Percentiles rank a stretch among this genome's conserved stretches.
phyloP scores from a whole-genome alignment of 2,888 invertebrate species.

The Mactromeris polynyma region DNA sequence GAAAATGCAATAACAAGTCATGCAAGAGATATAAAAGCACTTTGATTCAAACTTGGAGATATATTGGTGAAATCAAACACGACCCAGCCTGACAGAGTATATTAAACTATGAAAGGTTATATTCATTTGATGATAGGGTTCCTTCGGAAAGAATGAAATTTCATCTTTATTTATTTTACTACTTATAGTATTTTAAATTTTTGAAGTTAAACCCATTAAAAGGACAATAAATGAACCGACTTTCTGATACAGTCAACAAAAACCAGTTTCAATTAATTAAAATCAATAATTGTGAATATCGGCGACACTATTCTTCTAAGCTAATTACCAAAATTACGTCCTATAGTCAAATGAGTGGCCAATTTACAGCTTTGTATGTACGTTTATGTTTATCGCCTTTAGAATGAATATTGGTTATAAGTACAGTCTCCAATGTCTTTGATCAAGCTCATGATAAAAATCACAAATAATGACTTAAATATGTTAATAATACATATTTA shows the following conservation, averaged over 20 bases:
- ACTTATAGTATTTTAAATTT: background rate
- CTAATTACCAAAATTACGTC: conserved; percentile 27
- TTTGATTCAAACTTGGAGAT: background rate
- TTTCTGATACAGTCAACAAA: background rate
- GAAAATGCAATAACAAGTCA: background rate
- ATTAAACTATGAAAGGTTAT: background rate
- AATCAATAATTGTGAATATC: background rate
- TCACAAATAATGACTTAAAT: background rate
- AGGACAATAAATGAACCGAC: background rate
- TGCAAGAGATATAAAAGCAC: background rate
- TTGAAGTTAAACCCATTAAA: background rate
- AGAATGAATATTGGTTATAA: background rate
- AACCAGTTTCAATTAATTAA: background rate
- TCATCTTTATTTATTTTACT: background rate
- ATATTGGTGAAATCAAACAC: background rate
- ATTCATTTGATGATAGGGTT: background rate
- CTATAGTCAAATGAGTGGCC: conserved; percentile 22
- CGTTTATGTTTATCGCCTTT: background rate
- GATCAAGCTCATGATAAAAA: background rate
- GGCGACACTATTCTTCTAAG: conserved; percentile 19
- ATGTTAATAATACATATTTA: background rate
- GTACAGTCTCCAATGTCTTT: background rate
- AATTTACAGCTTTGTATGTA: conserved; percentile 1
- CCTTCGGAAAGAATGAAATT: background rate
- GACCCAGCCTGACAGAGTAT: background rate